A percentile compares a stretch with the other conserved stretches of the same genome.
These are phyloP conservation scores for Formica selysi DNA, from an alignment of 1,140 invertebrate species.

Conservation along the genomic window DNA sequence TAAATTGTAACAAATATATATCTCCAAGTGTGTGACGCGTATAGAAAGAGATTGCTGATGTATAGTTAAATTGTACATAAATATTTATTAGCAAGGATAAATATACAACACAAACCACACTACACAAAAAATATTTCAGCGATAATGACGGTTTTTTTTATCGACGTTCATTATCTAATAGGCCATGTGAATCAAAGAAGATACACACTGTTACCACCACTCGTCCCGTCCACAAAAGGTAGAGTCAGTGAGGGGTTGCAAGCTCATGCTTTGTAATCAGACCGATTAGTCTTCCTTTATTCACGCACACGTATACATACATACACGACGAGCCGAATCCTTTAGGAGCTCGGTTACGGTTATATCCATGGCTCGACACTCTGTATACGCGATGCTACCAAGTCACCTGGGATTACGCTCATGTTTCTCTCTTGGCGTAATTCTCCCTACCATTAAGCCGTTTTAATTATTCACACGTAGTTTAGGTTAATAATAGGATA, in stretches of 20 bases:
- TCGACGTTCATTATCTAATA: conserved; percentile 54
- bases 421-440: conserved; percentile 77
- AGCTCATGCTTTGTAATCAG: conserved; percentile 73
- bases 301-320: conserved; percentile 59
- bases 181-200: conserved; percentile 21
- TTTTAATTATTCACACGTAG: conserved; percentile 80
- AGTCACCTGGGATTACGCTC: conserved; percentile 80
- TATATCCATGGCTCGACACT: conserved; percentile 61
- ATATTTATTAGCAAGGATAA: not conserved
- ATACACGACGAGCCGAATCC: conserved; percentile 65
- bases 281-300: conserved; percentile 76
- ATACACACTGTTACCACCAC: not conserved
- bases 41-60: not conserved
- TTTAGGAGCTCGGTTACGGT: conserved; percentile 70
- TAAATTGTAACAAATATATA: not conserved
- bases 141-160: not conserved
- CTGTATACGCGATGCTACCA: conserved; percentile 59
- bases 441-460: conserved; percentile 82
- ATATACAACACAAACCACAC: not conserved
- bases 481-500: conserved; percentile 82
- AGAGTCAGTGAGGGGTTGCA: conserved; percentile 62
- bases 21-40: no score
- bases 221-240: conserved; percentile 46
- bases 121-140: not conserved
- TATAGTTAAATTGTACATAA: not conserved